A percentile compares a stretch with the other conserved stretches of the same genome.
phyloP scores from a whole-genome alignment of 2,797 vertebrate genomes.

The Neostethus bicornis region DNA sequence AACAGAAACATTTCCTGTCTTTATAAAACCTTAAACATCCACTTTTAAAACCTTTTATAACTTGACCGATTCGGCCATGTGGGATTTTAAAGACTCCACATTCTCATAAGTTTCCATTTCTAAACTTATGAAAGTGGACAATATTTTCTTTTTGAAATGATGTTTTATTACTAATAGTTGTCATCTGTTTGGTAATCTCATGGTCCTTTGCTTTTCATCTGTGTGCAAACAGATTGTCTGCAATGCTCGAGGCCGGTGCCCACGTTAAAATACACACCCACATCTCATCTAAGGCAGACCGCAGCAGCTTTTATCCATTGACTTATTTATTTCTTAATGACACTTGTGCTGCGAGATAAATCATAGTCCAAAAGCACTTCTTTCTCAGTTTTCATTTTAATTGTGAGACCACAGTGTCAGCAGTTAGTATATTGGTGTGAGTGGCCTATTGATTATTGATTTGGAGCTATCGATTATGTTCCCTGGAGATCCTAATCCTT shows the following conservation, averaged over 20 bases:
- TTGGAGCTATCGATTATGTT: conserved; percentile 81
- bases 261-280: conserved; percentile 78
- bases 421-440: conserved; percentile 89
- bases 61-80: conserved; percentile 30
- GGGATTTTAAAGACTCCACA: conserved; percentile 34
- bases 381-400: conserved; percentile 82
- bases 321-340: conserved; percentile 84
- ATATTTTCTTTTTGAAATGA: conserved; percentile 65
- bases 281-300: conserved; percentile 66
- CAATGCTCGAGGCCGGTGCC: conserved; percentile 53
- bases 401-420: conserved; percentile 86
- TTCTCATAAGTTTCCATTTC: conserved; percentile 58
- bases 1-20: conserved; percentile 18
- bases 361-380: conserved; percentile 79
- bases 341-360: conserved; percentile 80
- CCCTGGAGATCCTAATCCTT: conserved; percentile 84
- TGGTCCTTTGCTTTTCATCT: conserved; percentile 62
- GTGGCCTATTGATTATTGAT: conserved; percentile 91
- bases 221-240: conserved; percentile 52
- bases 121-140: conserved; percentile 30
- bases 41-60: conserved; percentile 38
- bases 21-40: conserved; percentile 30
- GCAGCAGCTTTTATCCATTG: conserved; percentile 77
- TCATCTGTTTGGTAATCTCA: conserved; percentile 55
- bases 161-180: conserved; percentile 75